phyloP scores from a whole-genome alignment of 2,113 vertebrate species.

The Peromyscus leucopus region DNA sequence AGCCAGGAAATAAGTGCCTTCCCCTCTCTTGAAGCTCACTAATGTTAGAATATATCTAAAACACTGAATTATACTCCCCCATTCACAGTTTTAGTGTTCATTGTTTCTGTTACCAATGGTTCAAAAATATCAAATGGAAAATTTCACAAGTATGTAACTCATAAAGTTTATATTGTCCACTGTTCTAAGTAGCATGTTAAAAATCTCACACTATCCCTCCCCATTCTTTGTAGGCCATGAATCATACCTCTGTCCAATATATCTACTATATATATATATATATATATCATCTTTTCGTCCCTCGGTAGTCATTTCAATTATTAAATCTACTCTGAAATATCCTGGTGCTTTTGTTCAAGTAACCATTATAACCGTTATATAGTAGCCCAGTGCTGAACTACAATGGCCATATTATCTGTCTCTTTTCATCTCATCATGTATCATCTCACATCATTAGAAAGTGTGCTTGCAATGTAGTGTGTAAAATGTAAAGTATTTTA shows the following conservation, averaged over 20 bases:
- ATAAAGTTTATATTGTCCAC: neutral
- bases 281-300: neutral
- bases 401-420: neutral
- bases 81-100: neutral
- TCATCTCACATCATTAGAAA: neutral
- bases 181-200: neutral
- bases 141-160: neutral
- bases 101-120: neutral
- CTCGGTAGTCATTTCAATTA: neutral
- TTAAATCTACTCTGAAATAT: neutral
- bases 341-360: neutral
- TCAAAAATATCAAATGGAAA: neutral
- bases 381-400: too few species aligned
- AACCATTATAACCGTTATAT: too few species aligned
- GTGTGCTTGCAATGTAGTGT: neutral
- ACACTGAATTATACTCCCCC: neutral
- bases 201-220: neutral
- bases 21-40: neutral
- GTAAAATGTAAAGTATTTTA: neutral
- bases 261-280: neutral
- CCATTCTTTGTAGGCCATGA: neutral
- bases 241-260: neutral
- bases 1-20: neutral
- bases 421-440: neutral
- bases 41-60: neutral